phyloP scores from a whole-genome alignment of 1,140 invertebrate species.

The Temnothorax curvispinosus region DNA sequence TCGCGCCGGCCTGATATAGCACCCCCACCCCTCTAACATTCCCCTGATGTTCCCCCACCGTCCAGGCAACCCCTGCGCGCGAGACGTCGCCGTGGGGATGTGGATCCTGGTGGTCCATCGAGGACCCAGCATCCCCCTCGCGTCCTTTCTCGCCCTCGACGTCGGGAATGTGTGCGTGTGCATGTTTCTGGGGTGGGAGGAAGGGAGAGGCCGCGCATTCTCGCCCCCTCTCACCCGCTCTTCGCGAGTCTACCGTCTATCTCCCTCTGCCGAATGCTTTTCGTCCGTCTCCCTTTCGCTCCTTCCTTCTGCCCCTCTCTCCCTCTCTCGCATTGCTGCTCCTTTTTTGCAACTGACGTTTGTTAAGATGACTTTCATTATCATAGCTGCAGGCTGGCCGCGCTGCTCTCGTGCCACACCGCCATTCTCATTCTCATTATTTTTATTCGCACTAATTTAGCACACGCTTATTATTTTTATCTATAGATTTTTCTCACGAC shows the following conservation, averaged over 20 bases:
- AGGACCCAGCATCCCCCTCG: slow-evolving; percentile 58
- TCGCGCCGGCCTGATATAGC: slow-evolving; percentile 82
- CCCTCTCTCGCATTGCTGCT: slow-evolving; percentile 48
- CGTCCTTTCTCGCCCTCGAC: slow-evolving; percentile 46
- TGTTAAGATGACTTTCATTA: slow-evolving; percentile 62
- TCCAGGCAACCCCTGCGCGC: slow-evolving; percentile 73
- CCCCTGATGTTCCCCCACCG: slow-evolving; percentile 77
- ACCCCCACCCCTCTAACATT: slow-evolving; percentile 83
- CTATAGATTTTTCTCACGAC: slow-evolving; percentile 40
- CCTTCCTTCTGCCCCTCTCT: neutral
- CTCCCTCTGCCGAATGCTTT: slow-evolving; percentile 30
- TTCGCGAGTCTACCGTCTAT: slow-evolving; percentile 19
- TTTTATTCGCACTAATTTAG: slow-evolving; percentile 51
- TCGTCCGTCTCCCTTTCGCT: neutral
- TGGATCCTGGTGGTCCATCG: slow-evolving; percentile 75
- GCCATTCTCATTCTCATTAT: slow-evolving; percentile 53
- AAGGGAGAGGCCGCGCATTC: slow-evolving; percentile 35
- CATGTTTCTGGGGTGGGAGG: neutral
- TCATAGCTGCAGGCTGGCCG: slow-evolving; percentile 39
- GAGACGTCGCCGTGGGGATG: slow-evolving; percentile 74
- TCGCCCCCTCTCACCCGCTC: slow-evolving; percentile 29
- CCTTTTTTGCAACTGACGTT: slow-evolving; percentile 58
- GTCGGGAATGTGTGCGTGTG: neutral
- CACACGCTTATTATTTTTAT: slow-evolving; percentile 25
- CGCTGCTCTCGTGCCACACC: neutral